These are phyloP conservation scores for Oryctes rhinoceros DNA, from an alignment of 1,140 invertebrate species.

Conservation along the genomic window DNA sequence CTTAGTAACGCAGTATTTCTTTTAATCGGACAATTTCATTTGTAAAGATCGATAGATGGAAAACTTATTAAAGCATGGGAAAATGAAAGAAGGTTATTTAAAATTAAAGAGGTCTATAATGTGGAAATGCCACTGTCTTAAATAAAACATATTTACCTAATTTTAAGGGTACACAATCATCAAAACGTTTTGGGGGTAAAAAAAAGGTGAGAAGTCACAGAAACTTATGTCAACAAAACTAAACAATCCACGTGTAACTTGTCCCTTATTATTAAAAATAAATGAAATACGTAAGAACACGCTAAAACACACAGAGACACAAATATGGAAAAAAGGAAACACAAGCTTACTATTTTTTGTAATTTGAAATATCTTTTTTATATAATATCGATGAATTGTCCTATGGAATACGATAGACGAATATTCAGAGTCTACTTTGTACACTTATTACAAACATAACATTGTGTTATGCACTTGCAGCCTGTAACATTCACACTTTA, in stretches of 20 bases:
- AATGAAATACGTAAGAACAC: background rate
- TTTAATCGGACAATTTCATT: too few species aligned
- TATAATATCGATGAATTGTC: background rate
- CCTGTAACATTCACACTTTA: conserved; percentile 21
- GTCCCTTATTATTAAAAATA: conserved; percentile 2
- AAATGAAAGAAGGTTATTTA: too few species aligned
- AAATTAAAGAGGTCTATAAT: too few species aligned
- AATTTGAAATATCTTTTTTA: conserved; percentile 1
- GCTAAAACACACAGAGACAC: conserved; percentile 13
- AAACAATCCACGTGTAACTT: background rate
- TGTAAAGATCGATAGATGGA: too few species aligned
- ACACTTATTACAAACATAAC: conserved; percentile 30
- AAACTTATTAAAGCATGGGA: too few species aligned
- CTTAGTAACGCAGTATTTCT: too few species aligned
- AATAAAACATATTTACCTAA: conserved; percentile 31
- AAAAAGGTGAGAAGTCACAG: conserved; percentile 21
- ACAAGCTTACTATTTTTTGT: background rate
- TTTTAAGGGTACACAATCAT: conserved; percentile 22
- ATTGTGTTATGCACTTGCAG: conserved; percentile 17
- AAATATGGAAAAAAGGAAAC: background rate
- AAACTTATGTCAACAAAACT: background rate
- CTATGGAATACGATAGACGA: background rate
- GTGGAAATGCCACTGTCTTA: background rate
- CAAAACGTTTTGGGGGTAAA: background rate
- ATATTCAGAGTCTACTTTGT: background rate